phyloP scores from a whole-genome alignment of 2,113 vertebrate species.

The Pipa parva region DNA sequence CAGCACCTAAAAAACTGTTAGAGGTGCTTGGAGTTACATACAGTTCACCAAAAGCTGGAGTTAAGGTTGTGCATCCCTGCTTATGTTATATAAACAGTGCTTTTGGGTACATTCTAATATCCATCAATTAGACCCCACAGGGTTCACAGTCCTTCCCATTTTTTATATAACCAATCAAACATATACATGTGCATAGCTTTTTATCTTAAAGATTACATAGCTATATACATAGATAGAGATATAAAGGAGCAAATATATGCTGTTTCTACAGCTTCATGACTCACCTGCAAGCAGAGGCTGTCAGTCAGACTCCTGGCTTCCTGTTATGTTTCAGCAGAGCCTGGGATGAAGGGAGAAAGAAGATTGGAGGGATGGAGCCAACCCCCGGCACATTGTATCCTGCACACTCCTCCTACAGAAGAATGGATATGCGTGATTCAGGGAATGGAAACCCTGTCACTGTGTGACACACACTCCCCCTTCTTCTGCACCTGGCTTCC shows the following conservation, averaged over 20 bases:
- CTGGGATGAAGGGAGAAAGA: conserved; percentile 16
- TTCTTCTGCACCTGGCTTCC: conserved; percentile 13
- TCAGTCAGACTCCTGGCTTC: not conserved
- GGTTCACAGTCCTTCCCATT: too few relatives aligned
- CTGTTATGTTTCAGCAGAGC: not conserved
- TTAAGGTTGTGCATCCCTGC: too few relatives aligned
- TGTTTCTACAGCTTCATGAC: not conserved
- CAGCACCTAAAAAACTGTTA: too few relatives aligned
- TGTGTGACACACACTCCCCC: not conserved
- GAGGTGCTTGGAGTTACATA: too few relatives aligned
- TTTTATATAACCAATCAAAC: too few relatives aligned
- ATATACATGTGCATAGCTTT: too few relatives aligned
- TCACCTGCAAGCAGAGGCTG: conserved; percentile 21
- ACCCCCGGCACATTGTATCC: conserved; percentile 3
- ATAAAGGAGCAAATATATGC: too few relatives aligned
- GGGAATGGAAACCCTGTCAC: not conserved
- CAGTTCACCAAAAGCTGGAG: not conserved
- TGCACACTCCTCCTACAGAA: not conserved
- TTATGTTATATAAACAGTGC: too few relatives aligned
- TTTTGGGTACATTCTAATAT: too few relatives aligned
- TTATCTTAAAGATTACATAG: too few relatives aligned
- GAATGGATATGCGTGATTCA: conserved; percentile 1
- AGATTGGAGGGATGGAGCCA: not conserved
- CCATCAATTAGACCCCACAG: too few relatives aligned
- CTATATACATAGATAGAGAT: too few relatives aligned